These are phyloP conservation scores for Nannoperca obscura DNA, from an alignment of 2,797 vertebrate genomes.

Conservation along the genomic window DNA sequence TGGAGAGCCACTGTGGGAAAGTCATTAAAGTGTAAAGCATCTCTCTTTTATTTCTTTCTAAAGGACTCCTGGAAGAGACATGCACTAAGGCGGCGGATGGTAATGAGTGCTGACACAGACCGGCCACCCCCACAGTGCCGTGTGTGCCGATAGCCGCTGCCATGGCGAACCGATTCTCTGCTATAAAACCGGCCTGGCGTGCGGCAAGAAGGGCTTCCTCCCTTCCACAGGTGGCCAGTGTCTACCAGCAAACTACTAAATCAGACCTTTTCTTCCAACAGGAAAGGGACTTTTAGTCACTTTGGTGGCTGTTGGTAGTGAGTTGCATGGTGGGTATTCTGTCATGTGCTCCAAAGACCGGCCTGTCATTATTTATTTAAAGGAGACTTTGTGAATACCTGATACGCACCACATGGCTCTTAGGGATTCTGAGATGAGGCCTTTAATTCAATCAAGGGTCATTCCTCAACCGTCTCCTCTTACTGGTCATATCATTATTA, in stretches of 20 bases:
- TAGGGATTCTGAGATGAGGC: constrained; percentile 25
- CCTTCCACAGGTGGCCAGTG: constrained; percentile 73
- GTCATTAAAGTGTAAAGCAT: constrained; percentile 88
- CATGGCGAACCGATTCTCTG: constrained; percentile 71
- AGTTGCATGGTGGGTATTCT: constrained; percentile 30
- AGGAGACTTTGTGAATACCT: constrained; percentile 47
- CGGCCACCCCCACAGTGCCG: constrained; percentile 51
- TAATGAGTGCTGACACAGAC: constrained; percentile 80
- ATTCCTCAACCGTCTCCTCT: constrained; percentile 36
- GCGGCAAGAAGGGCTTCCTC: constrained; percentile 59
- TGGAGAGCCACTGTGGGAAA: constrained; percentile 85
- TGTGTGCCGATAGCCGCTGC: constrained; percentile 65
- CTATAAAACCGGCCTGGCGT: constrained; percentile 43
- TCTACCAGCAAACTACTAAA: constrained; percentile 56
- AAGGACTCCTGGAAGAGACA: constrained; percentile 76
- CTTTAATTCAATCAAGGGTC: constrained; percentile 47
- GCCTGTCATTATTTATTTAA: constrained; percentile 58
- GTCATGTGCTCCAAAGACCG: constrained; percentile 44
- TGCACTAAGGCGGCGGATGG: constrained; percentile 68
- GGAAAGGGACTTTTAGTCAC: constrained; percentile 39
- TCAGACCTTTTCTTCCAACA: constrained; percentile 51
- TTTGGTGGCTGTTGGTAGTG: constrained; percentile 14
- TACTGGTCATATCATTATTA: constrained; percentile 53
- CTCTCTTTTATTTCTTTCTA: constrained; percentile 78
- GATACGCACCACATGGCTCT: constrained; percentile 47